These are phyloP conservation scores for Leptobrachium ailaonicum DNA, from an alignment of 2,113 vertebrate genomes.

Conservation along the genomic window DNA sequence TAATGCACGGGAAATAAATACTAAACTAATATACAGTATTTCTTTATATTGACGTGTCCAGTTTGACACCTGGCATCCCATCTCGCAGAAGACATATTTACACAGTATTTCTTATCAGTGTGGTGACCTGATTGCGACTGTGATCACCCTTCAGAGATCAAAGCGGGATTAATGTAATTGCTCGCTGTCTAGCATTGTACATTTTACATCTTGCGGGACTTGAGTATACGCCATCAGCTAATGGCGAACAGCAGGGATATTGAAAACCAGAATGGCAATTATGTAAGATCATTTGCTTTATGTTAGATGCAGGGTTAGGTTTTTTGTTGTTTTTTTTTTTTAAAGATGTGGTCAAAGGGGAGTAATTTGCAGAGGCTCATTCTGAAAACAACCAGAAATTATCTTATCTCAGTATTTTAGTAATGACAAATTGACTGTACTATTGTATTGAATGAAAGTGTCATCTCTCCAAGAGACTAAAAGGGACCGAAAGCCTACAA, in stretches of 20 bases:
- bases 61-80: constrained; percentile 50
- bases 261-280: constrained; percentile 6
- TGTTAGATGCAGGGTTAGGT: neutral
- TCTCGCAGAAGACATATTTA: constrained; percentile 18
- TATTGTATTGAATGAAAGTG: neutral
- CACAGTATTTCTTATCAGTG: constrained; percentile 26
- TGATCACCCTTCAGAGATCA: constrained; percentile 42
- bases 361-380: neutral
- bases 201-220: neutral
- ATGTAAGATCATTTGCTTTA: constrained; percentile 3
- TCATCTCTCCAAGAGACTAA: neutral
- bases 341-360: constrained; percentile 10
- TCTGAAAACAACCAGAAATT: neutral
- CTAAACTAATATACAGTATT: constrained; percentile 26
- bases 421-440: neutral
- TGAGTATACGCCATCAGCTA: constrained; percentile 8
- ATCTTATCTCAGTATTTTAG: neutral
- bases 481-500: neutral
- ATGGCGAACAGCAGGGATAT: constrained; percentile 13
- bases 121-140: constrained; percentile 39
- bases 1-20: constrained; percentile 1
- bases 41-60: constrained; percentile 28
- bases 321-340: neutral
- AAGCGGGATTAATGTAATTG: constrained; percentile 44
- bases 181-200: constrained; percentile 38